These are phyloP conservation scores for Mustela nigripes DNA, from an alignment of 2,113 vertebrate species.

Conservation along the genomic window DNA sequence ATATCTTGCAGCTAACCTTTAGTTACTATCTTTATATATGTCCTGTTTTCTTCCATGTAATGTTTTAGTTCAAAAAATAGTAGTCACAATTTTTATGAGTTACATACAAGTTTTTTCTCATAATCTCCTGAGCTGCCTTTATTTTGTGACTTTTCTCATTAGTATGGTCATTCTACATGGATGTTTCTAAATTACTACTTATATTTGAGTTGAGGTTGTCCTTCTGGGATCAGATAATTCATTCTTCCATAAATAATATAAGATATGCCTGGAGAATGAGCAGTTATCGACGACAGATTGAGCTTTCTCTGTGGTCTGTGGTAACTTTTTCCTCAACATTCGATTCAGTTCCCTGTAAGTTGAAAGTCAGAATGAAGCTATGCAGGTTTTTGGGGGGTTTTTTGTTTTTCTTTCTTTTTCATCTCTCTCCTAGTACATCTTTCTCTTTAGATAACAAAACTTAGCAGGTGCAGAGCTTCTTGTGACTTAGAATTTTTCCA, in stretches of 20 bases:
- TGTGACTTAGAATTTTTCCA: not conserved
- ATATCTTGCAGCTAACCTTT: not conserved
- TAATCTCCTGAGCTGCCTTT: not conserved
- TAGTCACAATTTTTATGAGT: not conserved
- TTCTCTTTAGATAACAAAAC: slow-evolving; percentile 15
- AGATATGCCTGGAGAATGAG: not conserved
- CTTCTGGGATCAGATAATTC: slow-evolving; percentile 46
- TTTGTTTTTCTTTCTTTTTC: not conserved
- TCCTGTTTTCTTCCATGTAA: not conserved
- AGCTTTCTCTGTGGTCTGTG: slow-evolving; percentile 19
- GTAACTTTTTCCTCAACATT: slow-evolving; percentile 29
- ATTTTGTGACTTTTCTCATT: slow-evolving; percentile 41
- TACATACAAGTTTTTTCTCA: not conserved
- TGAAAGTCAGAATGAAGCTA: slow-evolving; percentile 1
- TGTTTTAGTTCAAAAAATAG: slow-evolving; percentile 28
- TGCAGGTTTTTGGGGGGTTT: not conserved
- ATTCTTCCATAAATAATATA: slow-evolving; percentile 64
- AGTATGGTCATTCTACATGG: slow-evolving; percentile 27
- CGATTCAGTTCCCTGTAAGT: slow-evolving; percentile 27
- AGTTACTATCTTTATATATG: not conserved
- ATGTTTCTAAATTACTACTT: slow-evolving; percentile 53
- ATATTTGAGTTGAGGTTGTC: slow-evolving; percentile 33
- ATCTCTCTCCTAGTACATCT: not conserved
- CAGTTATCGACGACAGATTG: not conserved
- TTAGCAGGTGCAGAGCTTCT: not conserved